These are phyloP conservation scores for Resseliella maxima DNA, from an alignment of 2,888 invertebrate species.

Conservation along the genomic window DNA sequence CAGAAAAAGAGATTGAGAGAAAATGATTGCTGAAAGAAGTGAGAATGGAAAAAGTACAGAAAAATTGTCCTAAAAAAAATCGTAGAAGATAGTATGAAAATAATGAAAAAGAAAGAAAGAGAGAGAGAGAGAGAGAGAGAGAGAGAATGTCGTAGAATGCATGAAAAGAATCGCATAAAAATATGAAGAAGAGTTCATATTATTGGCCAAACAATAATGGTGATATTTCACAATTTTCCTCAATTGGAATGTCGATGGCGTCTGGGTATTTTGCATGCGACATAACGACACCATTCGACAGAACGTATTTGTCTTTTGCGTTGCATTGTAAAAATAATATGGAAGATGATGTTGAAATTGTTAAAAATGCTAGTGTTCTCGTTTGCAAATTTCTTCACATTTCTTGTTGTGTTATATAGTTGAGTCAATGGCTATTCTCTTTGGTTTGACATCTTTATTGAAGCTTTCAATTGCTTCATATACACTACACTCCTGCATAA, in stretches of 20 bases:
- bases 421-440: no score
- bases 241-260: constrained; percentile 53
- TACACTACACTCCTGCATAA: not conserved
- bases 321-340: not conserved
- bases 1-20: no score
- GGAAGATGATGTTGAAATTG: not conserved
- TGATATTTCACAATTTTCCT: constrained; percentile 41
- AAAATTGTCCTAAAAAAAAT: no score
- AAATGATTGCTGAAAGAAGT: not conserved
- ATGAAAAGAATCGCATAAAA: constrained; percentile 9
- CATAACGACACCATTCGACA: constrained; percentile 19
- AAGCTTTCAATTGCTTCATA: not conserved
- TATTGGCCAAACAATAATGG: constrained; percentile 35
- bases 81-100: no score
- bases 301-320: not conserved
- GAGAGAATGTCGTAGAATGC: not conserved
- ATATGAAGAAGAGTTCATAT: constrained; percentile 48
- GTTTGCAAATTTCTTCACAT: constrained; percentile 40
- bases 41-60: not conserved
- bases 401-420: not conserved
- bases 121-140: not conserved
- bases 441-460: not conserved
- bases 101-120: not conserved
- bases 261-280: not conserved
- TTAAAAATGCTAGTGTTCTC: constrained; percentile 3